Base-by-base conservation (phyloP, 2,888 invertebrate genomes). In the Belgica antarctica region DNA sequence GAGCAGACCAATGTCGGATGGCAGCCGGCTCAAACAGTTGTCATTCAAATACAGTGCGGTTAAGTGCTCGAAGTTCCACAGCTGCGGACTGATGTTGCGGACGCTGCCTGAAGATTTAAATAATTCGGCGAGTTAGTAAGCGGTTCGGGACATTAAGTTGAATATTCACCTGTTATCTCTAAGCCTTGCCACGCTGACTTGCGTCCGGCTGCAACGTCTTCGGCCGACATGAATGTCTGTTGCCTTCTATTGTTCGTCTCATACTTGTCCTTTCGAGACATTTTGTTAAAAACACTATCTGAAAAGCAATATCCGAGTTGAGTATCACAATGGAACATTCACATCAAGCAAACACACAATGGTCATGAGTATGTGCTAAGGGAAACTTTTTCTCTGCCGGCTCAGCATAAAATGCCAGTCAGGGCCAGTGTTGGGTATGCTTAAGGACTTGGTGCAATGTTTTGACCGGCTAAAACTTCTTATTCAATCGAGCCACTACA, bases 21-120 rank as follows among this genome's bases (percentile, higher is more conserved):
- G 96, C 78, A 99, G 85, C 78, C 94, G 86, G 77, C 90, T 87
- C 76, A 99, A 85, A 79, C 90, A 89, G 84, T 99, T 99, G 83
- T 96, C 94, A 82, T 96, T 96, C 78, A 98, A 85, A 83, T 96
- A 96, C 77, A 99, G 84, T 74, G 92, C 92, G 71, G 97, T 97
- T 77, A 99, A 84, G 82, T 97, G 93, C 74, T 89, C 86, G 81
- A 95, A 85, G 80, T 90, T 89, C 88, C 96, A 98, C 77, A 99
- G 82, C 76, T 89, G 87, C 34, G 94, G 92, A 82, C 95, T 94
- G 76, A 99, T 82, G 80, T 95, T 96, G 77, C 94, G 88, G 77
- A 99, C 93, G 83, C 89, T 90, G 82, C 98, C 98, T 94, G 85
- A 86, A 86, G 3, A 12, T 46, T 5, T 15, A 59, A 25, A 41